These are phyloP conservation scores for Pseudachorutes palmiensis DNA, from an alignment of 1,140 invertebrate genomes.

Conservation along the genomic window DNA sequence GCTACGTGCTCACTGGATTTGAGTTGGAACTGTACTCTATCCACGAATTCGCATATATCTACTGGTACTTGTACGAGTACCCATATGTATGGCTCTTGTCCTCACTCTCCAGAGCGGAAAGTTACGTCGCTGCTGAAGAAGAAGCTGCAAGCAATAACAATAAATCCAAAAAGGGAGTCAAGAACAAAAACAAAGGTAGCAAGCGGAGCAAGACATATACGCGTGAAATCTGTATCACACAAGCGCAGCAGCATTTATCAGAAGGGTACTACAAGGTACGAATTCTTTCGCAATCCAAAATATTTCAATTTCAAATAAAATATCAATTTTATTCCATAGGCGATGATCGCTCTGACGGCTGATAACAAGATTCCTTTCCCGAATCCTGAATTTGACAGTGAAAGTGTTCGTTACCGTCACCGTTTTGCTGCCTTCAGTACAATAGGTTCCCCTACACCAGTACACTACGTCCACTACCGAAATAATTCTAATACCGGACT, in stretches of 20 bases:
- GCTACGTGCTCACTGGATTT: constrained; percentile 87
- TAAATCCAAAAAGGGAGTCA: constrained; percentile 37
- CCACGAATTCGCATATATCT: constrained; percentile 95
- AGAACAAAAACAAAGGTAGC: constrained; percentile 45
- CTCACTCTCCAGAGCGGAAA: constrained; percentile 78
- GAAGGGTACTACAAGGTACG: constrained; percentile 87
- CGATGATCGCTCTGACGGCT: constrained; percentile 60
- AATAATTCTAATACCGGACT: constrained; percentile 40
- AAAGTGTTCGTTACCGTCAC: constrained; percentile 88
- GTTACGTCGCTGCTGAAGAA: constrained; percentile 69
- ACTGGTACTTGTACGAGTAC: constrained; percentile 94
- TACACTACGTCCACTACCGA: constrained; percentile 77
- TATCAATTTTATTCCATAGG: constrained; percentile 46
- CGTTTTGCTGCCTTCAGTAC: constrained; percentile 80
- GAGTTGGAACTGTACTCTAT: constrained; percentile 83
- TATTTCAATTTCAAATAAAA: constrained; percentile 25
- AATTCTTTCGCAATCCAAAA: constrained; percentile 1
- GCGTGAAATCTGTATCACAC: constrained; percentile 73
- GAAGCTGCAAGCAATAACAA: constrained; percentile 40
- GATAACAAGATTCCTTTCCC: constrained; percentile 65
- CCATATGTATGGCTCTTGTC: constrained; percentile 88
- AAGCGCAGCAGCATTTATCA: constrained; percentile 86
- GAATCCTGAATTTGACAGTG: constrained; percentile 81
- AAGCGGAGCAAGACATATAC: constrained; percentile 67
- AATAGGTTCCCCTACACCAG: constrained; percentile 78